Percentiles rank a stretch among this genome's conserved stretches.
Conservation (phyloP, 2,797 vertebrate species). For the Mionectes olivaceus region DNA sequence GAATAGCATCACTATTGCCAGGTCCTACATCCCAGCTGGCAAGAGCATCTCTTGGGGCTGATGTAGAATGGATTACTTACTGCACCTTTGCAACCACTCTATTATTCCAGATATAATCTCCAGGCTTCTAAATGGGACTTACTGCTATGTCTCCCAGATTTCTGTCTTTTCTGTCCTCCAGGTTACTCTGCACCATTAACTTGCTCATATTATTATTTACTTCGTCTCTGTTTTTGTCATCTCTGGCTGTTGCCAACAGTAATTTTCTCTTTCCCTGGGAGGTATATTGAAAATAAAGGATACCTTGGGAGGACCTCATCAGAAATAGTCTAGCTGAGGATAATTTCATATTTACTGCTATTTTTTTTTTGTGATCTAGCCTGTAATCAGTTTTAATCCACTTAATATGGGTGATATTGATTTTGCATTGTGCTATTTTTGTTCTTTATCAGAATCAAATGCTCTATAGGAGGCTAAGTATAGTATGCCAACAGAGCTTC, state of each 20-base stretch:
- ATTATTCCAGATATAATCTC: background rate
- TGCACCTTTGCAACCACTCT: background rate
- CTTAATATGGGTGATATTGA: background rate
- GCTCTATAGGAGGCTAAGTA: background rate
- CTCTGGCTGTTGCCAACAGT: background rate
- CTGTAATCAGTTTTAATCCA: constrained; percentile 20
- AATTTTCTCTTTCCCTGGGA: background rate
- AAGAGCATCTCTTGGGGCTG: background rate
- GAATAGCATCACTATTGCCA: background rate
- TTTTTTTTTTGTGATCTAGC: constrained; percentile 31
- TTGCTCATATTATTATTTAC: background rate
- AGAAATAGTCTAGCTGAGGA: background rate
- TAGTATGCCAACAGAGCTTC: background rate
- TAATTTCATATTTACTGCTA: constrained; percentile 10
- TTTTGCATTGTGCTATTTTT: constrained; percentile 8
- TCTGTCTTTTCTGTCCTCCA: background rate
- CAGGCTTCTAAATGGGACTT: background rate
- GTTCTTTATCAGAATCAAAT: constrained; percentile 20
- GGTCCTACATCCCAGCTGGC: background rate
- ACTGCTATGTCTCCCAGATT: background rate
- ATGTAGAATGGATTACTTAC: background rate
- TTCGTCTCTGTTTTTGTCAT: background rate
- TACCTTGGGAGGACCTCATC: background rate
- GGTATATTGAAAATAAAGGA: background rate
- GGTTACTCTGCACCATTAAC: background rate